Conservation (phyloP, 2,888 invertebrate genomes). For the Perizoma affinitatum region DNA sequence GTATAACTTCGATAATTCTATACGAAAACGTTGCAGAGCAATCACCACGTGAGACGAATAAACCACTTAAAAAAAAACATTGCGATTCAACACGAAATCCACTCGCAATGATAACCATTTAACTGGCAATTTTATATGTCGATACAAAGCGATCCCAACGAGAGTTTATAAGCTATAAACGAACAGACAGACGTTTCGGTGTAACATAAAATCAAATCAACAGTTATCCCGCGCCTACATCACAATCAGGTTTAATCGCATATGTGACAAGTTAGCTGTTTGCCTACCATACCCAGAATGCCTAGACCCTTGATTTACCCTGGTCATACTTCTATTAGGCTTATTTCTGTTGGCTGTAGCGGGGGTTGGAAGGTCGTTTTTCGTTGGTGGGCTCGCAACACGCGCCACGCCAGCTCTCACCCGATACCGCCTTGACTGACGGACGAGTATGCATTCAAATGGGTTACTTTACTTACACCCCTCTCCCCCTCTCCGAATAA, state of each 20-base stretch:
- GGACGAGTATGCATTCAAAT: slow-evolving; percentile 90
- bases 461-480: slow-evolving; percentile 86
- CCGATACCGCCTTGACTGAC: slow-evolving; percentile 88
- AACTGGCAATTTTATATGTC: slow-evolving; percentile 73
- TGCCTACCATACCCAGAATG: slow-evolving; percentile 61
- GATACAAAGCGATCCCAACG: slow-evolving; percentile 74
- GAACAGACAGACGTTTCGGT: slow-evolving; percentile 81
- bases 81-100: slow-evolving; percentile 63
- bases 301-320: slow-evolving; percentile 45
- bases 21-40: slow-evolving; percentile 1
- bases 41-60: slow-evolving; percentile 41
- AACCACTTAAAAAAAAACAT: slow-evolving; percentile 55
- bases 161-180: slow-evolving; percentile 82
- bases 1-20: slow-evolving; percentile 5
- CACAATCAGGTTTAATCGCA: slow-evolving; percentile 83
- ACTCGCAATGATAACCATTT: slow-evolving; percentile 70
- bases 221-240: slow-evolving; percentile 83
- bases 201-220: slow-evolving; percentile 84
- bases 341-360: slow-evolving; percentile 11
- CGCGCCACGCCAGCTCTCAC: slow-evolving; percentile 68
- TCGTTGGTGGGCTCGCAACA: slow-evolving; percentile 58
- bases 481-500: slow-evolving; percentile 69
- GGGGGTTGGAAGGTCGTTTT: slow-evolving; percentile 50
- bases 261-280: slow-evolving; percentile 82
- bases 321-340: slow-evolving; percentile 27